These are phyloP conservation scores for Corythucha ciliata DNA, from an alignment of 2,888 invertebrate species.

Conservation along the genomic window DNA sequence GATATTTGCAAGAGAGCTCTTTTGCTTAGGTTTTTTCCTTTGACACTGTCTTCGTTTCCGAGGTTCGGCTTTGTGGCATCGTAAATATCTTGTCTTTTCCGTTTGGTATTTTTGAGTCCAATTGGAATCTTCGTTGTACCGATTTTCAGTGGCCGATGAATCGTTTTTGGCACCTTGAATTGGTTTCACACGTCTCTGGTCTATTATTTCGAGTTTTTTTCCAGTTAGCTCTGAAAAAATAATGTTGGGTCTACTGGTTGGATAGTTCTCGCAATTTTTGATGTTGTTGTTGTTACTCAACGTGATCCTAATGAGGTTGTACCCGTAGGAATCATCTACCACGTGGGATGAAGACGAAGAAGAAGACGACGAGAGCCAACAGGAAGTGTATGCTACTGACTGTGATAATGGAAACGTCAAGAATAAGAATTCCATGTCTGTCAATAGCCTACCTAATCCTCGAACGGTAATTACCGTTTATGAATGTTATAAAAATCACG, in stretches of 20 bases:
- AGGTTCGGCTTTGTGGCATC: no score
- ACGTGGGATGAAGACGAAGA: conserved; percentile 43
- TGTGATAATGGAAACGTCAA: conserved; percentile 29
- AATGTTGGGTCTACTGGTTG: conserved; percentile 1
- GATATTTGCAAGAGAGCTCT: no score
- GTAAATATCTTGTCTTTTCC: no score
- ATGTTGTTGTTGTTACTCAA: conserved; percentile 7
- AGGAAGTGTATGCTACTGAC: conserved; percentile 24
- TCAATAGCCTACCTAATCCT: conserved; percentile 29
- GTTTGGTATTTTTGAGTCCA: no score
- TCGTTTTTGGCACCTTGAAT: no score
- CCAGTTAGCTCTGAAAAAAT: background rate
- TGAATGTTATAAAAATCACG: background rate
- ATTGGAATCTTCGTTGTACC: no score
- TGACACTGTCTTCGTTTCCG: no score
- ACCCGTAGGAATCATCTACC: conserved; percentile 41
- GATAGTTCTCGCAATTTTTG: background rate
- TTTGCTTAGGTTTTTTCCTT: no score
- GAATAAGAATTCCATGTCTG: conserved; percentile 25
- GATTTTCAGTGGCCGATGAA: no score
- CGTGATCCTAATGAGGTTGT: conserved; percentile 26
- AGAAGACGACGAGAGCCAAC: conserved; percentile 36
- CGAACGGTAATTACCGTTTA: conserved; percentile 25
- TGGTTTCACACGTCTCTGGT: no score
- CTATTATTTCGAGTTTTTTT: background rate